Evolutionary conservation across 2,888 invertebrate species (phyloP), one percentile per base, ranked within the genome.

Genomic region (Galerucella pusilla): DNA sequence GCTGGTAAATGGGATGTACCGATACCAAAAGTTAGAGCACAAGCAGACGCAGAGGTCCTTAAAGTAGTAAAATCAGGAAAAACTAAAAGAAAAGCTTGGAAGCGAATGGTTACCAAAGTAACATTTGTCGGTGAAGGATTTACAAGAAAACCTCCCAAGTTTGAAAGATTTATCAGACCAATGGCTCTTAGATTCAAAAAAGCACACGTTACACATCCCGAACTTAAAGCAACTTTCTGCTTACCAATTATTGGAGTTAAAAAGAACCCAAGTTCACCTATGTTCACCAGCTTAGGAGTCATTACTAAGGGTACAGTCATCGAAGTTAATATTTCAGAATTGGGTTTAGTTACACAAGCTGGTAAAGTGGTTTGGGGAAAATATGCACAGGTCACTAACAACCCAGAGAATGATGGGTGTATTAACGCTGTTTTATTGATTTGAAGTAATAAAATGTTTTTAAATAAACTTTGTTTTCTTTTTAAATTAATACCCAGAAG

Each of bases 321-420:
- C 75, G 98, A 99, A 91, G 95, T 99, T 0, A 99, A 99, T 86
- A 97, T 99, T 82, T 98, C 97, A 7, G 99, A 99, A 88, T 90
- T 99, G 78, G 99, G 99, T 89, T 90, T 99, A 77, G 99, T 99
- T 1, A 99, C 99, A 0, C 98, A 98, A 87, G 96, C 97, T 10
- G 99, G 99, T 76, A 99, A 98, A 91, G 98, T 99, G 66, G 97
- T 99, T 0, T 99, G 99, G 99, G 99, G 99, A 75, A 99, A 99
- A 90, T 99, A 97, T 87, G 99, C 99, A 0, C 99, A 99, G 89
- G 98, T 99, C 20, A 99, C 99, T 0, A 99, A 99, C 88, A 97
- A 99, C 89, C 99, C 99, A 0, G 99, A 99, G 88, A 99, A 99
- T 89, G 99, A 99, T 90, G 99, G 99, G 20, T 99, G 98, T 85